Evolutionary conservation across 2,888 invertebrate genomes (phyloP).

Genomic region (Eumacrocentrus americanus): DNA sequence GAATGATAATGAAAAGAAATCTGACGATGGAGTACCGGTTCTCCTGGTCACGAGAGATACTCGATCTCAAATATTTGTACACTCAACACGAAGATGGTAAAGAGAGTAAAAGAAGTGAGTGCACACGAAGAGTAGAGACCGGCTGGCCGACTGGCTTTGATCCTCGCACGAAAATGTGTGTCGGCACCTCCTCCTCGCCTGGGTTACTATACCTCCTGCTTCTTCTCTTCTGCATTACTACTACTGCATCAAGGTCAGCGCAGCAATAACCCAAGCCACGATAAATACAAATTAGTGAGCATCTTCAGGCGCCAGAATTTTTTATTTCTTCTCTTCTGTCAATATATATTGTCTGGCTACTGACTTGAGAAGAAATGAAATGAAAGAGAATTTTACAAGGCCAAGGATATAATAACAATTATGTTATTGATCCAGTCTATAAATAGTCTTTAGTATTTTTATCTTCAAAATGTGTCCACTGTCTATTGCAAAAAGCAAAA

Average conservation of each 20-base stretch:
- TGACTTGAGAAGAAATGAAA: neutral
- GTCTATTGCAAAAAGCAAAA: too few relatives aligned
- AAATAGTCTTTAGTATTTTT: too few relatives aligned
- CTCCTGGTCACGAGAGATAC: conserved; percentile 7
- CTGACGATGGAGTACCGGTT: conserved; percentile 15
- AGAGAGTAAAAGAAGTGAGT: conserved; percentile 21
- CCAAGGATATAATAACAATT: too few relatives aligned
- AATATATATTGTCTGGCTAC: neutral
- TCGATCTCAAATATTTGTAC: conserved; percentile 30
- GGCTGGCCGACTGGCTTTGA: conserved; percentile 31
- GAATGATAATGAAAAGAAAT: conserved; percentile 20
- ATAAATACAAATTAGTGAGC: conserved; percentile 30
- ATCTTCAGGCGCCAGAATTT: conserved; percentile 10
- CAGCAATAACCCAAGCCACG: conserved; percentile 12
- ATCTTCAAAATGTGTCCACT: neutral
- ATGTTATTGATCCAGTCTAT: neutral
- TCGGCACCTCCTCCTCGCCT: conserved; percentile 16
- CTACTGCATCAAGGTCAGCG: conserved; percentile 24
- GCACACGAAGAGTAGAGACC: conserved; percentile 22
- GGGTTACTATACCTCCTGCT: too few relatives aligned
- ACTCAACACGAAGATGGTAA: conserved; percentile 2
- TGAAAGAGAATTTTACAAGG: too few relatives aligned
- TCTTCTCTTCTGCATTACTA: conserved; percentile 5
- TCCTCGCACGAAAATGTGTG: conserved; percentile 25
- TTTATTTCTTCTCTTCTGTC: neutral